Evolutionary conservation across 2,888 invertebrate species (phyloP).

Genomic region (Patella caerulea): DNA sequence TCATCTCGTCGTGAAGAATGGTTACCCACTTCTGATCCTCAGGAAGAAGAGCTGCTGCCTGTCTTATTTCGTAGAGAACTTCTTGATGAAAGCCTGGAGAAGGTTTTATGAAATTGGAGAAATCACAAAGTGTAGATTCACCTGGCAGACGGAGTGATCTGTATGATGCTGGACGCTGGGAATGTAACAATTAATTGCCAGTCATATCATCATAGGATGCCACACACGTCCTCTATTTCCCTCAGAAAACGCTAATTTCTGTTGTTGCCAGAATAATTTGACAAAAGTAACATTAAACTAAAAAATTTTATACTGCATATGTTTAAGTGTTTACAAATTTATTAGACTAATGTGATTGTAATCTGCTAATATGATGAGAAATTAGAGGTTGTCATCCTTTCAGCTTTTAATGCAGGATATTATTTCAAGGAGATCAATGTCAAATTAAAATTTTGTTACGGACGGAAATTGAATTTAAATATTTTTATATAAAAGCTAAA

Average conservation of each 20-base stretch:
- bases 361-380: too few species aligned
- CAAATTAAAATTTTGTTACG: too few species aligned
- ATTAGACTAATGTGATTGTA: too few species aligned
- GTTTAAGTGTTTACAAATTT: too few species aligned
- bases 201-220: background rate
- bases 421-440: too few species aligned
- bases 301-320: too few species aligned
- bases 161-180: background rate
- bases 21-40: background rate
- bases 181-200: background rate
- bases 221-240: background rate
- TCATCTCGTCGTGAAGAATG: background rate
- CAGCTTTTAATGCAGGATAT: too few species aligned
- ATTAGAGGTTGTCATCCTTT: too few species aligned
- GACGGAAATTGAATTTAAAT: too few species aligned
- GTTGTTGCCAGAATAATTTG: too few species aligned
- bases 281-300: too few species aligned
- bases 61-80: background rate
- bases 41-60: background rate
- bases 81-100: background rate
- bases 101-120: background rate
- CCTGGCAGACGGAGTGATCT: background rate
- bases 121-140: background rate
- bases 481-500: too few species aligned
- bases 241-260: background rate